Percentiles rank a stretch among this genome's conserved stretches.
phyloP scores from a whole-genome alignment of 2,888 invertebrate species.

The Ophion costatus region DNA sequence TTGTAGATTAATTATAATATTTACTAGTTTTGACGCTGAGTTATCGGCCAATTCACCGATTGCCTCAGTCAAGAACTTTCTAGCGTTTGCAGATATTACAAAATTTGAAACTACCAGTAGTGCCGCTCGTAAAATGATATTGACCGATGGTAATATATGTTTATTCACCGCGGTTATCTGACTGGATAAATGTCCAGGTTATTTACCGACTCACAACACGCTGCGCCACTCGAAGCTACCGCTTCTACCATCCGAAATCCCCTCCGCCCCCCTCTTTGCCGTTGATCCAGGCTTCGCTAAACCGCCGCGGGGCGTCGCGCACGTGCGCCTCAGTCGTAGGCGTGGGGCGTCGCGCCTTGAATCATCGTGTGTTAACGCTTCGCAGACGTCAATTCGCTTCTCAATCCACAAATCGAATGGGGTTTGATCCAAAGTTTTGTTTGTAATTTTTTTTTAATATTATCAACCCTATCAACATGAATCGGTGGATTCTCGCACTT shows the following conservation, averaged over 20 bases:
- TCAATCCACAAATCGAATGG: neutral
- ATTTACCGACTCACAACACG: no score
- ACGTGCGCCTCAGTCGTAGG: neutral
- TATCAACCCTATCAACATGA: slow-evolving; percentile 36
- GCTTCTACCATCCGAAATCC: no score
- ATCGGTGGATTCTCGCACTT: slow-evolving; percentile 46
- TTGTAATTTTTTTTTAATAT: slow-evolving; percentile 18
- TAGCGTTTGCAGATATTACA: no score
- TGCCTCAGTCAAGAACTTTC: no score
- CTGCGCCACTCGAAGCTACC: slow-evolving; percentile 66
- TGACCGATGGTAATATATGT: no score
- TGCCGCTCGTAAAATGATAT: no score
- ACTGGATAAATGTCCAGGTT: no score
- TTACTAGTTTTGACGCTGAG: no score
- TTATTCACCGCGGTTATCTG: no score
- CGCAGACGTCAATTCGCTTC: slow-evolving; percentile 43
- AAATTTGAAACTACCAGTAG: no score
- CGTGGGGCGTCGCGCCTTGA: slow-evolving; percentile 46
- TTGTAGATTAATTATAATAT: no score
- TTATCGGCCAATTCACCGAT: no score
- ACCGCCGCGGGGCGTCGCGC: neutral
- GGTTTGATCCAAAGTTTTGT: neutral
- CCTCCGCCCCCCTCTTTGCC: neutral
- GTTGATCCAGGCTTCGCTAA: neutral
- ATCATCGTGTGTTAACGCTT: slow-evolving; percentile 23